Conservation (phyloP, 2,888 invertebrate species). For the Drosophila yooni region DNA sequence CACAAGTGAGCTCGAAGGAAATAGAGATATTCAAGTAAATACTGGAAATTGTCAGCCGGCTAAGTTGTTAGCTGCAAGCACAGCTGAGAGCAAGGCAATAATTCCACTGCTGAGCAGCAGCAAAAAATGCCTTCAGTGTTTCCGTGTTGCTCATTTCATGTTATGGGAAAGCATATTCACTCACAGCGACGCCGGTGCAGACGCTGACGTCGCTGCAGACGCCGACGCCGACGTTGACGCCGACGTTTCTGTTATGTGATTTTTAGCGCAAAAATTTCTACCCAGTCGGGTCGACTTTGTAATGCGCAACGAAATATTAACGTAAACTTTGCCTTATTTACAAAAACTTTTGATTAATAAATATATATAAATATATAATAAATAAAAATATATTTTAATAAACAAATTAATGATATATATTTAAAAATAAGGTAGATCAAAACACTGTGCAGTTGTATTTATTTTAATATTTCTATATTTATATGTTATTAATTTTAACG, state of each 20-base stretch:
- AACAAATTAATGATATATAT: no score
- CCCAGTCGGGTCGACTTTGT: not conserved
- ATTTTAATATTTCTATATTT: no score
- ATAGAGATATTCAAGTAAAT: slow-evolving; percentile 1
- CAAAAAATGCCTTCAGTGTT: not conserved
- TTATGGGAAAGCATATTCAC: slow-evolving; percentile 22
- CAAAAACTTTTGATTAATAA: not conserved
- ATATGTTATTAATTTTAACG: no score
- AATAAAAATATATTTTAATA: not conserved
- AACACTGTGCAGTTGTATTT: no score
- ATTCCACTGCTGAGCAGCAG: not conserved
- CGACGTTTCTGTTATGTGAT: slow-evolving; percentile 45
- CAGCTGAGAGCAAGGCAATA: slow-evolving; percentile 7
- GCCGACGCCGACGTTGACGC: slow-evolving; percentile 20
- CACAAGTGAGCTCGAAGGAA: slow-evolving; percentile 5
- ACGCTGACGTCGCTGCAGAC: not conserved
- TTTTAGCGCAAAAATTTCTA: not conserved
- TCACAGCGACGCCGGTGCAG: slow-evolving; percentile 1
- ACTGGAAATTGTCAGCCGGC: not conserved
- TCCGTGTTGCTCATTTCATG: not conserved
- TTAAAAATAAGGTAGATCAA: no score
- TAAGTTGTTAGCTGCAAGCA: slow-evolving; percentile 2
- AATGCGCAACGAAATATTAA: slow-evolving; percentile 15
- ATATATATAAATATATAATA: not conserved
- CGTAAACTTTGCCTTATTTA: no score